Conservation (phyloP, 1,140 invertebrate genomes). For the Cheumatopsyche charites region DNA sequence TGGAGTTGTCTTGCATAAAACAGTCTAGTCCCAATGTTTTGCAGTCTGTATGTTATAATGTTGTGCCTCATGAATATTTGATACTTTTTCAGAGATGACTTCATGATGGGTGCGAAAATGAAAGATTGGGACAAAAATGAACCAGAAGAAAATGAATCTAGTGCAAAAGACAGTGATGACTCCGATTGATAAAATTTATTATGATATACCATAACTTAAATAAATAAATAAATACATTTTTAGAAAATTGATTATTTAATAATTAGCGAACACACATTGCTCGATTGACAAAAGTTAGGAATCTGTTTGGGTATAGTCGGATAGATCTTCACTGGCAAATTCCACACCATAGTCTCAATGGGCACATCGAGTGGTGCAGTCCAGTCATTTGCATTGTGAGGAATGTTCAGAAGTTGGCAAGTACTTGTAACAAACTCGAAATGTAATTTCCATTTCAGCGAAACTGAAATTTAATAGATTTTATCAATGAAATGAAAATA, state of each 20-base stretch:
- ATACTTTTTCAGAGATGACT: constrained; percentile 75
- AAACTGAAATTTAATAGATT: constrained; percentile 65
- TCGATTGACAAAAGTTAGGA: constrained; percentile 61
- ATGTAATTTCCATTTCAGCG: constrained; percentile 89
- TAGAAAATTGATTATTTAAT: constrained; percentile 57
- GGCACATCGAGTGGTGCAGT: constrained; percentile 82
- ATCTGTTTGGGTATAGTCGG: constrained; percentile 86
- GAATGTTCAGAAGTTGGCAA: constrained; percentile 56
- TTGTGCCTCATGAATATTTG: too few species aligned
- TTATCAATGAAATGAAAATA: background rate
- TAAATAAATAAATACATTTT: background rate
- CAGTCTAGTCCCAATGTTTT: too few species aligned
- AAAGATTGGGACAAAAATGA: constrained; percentile 89
- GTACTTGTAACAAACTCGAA: constrained; percentile 94
- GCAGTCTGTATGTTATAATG: too few species aligned
- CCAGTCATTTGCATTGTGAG: constrained; percentile 70
- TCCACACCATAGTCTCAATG: constrained; percentile 98
- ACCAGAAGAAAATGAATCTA: constrained; percentile 54
- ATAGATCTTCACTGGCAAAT: constrained; percentile 91
- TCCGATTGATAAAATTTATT: constrained; percentile 30
- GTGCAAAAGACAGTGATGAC: constrained; percentile 33
- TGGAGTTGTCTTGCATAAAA: too few species aligned
- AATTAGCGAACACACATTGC: constrained; percentile 57
- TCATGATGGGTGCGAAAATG: constrained; percentile 85
- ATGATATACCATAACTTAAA: background rate